Conservation (phyloP, 2,888 invertebrate species). For the Merodon equestris region DNA sequence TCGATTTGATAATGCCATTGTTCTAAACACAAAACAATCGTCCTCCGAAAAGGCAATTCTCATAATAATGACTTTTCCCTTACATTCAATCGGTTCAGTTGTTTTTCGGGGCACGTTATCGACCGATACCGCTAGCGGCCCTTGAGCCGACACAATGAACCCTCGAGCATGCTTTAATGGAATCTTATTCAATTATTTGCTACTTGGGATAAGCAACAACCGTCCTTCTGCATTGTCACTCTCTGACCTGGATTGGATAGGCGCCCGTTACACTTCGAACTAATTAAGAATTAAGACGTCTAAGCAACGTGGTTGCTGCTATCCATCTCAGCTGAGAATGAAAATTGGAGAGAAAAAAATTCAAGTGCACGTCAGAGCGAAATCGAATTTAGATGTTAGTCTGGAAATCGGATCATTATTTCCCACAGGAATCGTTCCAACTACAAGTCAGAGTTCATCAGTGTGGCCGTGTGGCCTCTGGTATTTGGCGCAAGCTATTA, state of each 20-base stretch:
- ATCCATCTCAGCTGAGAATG: not conserved
- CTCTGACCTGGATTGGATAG: conserved; percentile 14
- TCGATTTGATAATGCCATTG: conserved; percentile 57
- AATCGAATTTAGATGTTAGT: conserved; percentile 65
- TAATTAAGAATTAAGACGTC: conserved; percentile 61
- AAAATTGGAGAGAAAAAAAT: conserved; percentile 26
- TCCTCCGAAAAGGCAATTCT: conserved; percentile 48
- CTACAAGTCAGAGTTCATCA: conserved; percentile 53
- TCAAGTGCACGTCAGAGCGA: conserved; percentile 38
- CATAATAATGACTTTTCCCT: conserved; percentile 58
- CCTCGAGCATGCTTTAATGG: conserved; percentile 35
- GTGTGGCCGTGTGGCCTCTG: conserved; percentile 7
- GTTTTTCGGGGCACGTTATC: conserved; percentile 30
- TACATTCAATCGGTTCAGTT: conserved; percentile 63
- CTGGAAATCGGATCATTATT: conserved; percentile 65
- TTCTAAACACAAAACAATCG: conserved; percentile 59
- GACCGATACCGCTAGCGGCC: not conserved
- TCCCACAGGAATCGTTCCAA: conserved; percentile 53
- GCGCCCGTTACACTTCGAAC: conserved; percentile 33
- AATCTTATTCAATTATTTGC: conserved; percentile 65
- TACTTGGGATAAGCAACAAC: conserved; percentile 47
- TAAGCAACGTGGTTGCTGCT: conserved; percentile 3
- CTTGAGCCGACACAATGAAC: conserved; percentile 4
- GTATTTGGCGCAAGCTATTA: conserved; percentile 28
- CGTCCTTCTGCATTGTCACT: conserved; percentile 59